Evolutionary conservation across 2,888 invertebrate genomes (phyloP).

Genomic region (Xanthorhoe spadicearia): DNA sequence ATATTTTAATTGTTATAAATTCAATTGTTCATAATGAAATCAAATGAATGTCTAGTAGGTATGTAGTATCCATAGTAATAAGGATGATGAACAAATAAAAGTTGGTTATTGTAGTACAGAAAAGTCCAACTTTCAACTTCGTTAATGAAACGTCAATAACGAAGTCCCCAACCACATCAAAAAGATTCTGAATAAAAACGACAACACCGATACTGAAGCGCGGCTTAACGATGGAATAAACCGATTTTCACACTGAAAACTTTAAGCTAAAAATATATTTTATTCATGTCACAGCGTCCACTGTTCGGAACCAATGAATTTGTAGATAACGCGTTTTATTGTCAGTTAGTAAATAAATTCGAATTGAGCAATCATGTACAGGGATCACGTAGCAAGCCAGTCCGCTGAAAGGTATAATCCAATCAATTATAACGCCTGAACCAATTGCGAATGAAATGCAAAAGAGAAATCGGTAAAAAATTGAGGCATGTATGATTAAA

Average conservation of each 20-base stretch:
- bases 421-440: slow-evolving; percentile 78
- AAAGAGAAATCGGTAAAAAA: slow-evolving; percentile 57
- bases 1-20: not conserved
- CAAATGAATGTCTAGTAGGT: too few relatives aligned
- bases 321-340: slow-evolving; percentile 71
- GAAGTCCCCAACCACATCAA: slow-evolving; percentile 18
- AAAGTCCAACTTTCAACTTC: not conserved
- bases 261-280: slow-evolving; percentile 60
- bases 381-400: slow-evolving; percentile 69
- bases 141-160: slow-evolving; percentile 7
- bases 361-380: slow-evolving; percentile 71
- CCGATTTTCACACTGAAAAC: slow-evolving; percentile 52
- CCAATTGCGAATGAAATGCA: slow-evolving; percentile 67
- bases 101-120: not conserved
- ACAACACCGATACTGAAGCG: slow-evolving; percentile 34
- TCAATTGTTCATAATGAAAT: too few relatives aligned
- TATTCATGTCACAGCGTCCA: slow-evolving; percentile 61
- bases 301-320: slow-evolving; percentile 64
- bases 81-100: not conserved
- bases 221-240: slow-evolving; percentile 45
- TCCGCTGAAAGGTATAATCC: slow-evolving; percentile 77
- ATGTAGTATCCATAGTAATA: too few relatives aligned
- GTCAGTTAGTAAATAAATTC: slow-evolving; percentile 76
- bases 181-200: slow-evolving; percentile 28
- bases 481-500: slow-evolving; percentile 32